Evolutionary conservation across 30 jellyfish, hydroid and myxozoan genomes (phyloP), one percentile per base, ranked within the genome.

Genomic region (Hydractinia echinata): DNA sequence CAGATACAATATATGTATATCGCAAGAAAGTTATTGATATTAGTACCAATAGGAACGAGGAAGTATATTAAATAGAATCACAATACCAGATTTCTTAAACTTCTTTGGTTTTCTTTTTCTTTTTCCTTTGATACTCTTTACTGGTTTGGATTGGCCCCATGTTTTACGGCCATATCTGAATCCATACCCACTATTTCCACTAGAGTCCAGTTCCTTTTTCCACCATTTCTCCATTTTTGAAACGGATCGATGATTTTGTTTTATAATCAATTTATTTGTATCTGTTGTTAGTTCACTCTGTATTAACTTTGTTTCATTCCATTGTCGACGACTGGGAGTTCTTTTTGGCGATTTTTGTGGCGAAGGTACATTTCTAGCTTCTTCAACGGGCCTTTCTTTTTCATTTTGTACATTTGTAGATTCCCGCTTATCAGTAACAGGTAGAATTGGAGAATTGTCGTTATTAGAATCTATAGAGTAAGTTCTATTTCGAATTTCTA

Each of bases 71-170:
- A 64, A 13, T 64, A 0, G 8, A 13, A 44, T 51, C 19, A 7
- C 18, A 7, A n/a, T 64, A 64, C 74, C 74, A n/a, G 74, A 44
- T 64, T 7, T 64, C 18, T 64, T 8, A n/a, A 64, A 44, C 74
- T n/a, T 6, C 74, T 4, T 51, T 13, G 19, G 19, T 13, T 64
- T 64, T 6, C 74, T 44, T 64, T 64, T 64, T 51, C 39, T 64
- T 49, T 61, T 56, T 11, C 78, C 85, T 77, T 77, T 77, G 20
- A 77, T n/a, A 4, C 72, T 77, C 60, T 77, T 77, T 39, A 77
- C 66, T n/a, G 51, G 73, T 7, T 77, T 62, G 1, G 85, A 77
- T 10, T 55, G 61, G 39, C 73, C 51, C 85, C 85, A 77, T 60
- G 30, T 76, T n/a, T 61, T 56, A 55, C 85, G 85, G n/a, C 72